Evolutionary conservation across 2,113 vertebrate species (phyloP).

Genomic region (Myrmophylax atrothorax): DNA sequence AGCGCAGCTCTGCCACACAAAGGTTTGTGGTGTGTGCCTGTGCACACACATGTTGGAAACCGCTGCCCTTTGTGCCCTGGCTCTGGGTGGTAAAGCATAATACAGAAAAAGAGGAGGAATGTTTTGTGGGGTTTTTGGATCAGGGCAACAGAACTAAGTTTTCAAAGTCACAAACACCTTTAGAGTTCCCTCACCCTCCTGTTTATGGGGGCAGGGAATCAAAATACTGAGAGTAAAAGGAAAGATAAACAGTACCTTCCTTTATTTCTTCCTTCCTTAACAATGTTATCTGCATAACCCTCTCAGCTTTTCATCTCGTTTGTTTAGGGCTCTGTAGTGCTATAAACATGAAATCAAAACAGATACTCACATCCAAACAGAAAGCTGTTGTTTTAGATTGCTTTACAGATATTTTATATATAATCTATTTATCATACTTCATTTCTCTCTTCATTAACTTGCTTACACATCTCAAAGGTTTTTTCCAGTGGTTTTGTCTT

Average conservation of each 20-base stretch:
- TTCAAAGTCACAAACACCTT: background rate
- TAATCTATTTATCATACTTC: background rate
- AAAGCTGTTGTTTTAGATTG: constrained; percentile 22
- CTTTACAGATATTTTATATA: background rate
- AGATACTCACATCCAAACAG: constrained; percentile 20
- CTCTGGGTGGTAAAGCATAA: background rate
- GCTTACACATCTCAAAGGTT: background rate
- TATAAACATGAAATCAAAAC: constrained; percentile 43
- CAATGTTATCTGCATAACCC: background rate
- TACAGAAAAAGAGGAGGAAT: background rate
- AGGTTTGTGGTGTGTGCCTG: background rate
- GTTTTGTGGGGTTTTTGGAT: background rate
- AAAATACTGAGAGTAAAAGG: constrained; percentile 32
- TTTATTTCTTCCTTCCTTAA: constrained; percentile 29
- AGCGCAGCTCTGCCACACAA: background rate
- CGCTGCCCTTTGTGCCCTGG: background rate
- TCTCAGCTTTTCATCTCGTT: constrained; percentile 9
- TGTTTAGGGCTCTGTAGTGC: constrained; percentile 1
- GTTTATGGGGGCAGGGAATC: background rate
- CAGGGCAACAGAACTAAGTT: background rate
- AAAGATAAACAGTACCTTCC: constrained; percentile 72
- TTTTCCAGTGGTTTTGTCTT: constrained; percentile 41
- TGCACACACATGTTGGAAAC: background rate
- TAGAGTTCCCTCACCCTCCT: constrained; percentile 3
- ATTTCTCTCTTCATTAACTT: constrained; percentile 18